A percentile compares a stretch with the other conserved stretches of the same genome.
Conservation (phyloP, 2,888 invertebrate species). For the Halictus ligatus region DNA sequence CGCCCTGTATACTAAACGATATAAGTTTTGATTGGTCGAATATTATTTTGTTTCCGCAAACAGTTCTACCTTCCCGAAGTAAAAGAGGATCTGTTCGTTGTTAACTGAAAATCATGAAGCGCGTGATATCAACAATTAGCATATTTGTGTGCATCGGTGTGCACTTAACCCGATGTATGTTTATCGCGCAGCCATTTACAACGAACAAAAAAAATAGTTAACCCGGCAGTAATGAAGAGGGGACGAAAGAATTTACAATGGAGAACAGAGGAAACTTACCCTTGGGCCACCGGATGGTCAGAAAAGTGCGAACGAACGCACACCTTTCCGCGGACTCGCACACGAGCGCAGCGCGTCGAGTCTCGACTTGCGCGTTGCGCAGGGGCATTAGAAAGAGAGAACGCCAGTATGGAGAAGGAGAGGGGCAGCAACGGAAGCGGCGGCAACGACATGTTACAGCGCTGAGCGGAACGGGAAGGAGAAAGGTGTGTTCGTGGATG, state of each 20-base stretch:
- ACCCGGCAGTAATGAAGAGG: slow-evolving; percentile 2
- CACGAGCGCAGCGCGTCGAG: neutral
- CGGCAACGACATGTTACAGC: slow-evolving; percentile 24
- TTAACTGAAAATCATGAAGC: neutral
- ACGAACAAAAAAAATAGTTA: neutral
- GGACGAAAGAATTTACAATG: slow-evolving; percentile 27
- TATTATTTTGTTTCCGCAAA: too few relatives aligned
- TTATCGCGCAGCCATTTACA: neutral
- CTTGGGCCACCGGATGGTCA: slow-evolving; percentile 27
- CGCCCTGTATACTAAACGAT: too few relatives aligned
- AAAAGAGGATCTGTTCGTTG: neutral
- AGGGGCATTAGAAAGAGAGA: slow-evolving; percentile 44
- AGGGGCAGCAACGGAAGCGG: slow-evolving; percentile 44
- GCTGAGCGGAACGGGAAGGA: slow-evolving; percentile 38
- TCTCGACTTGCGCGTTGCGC: slow-evolving; percentile 22
- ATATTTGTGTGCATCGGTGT: neutral
- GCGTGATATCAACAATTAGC: neutral
- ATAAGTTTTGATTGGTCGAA: too few relatives aligned
- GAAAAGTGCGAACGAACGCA: slow-evolving; percentile 35
- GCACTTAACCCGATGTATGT: too few relatives aligned
- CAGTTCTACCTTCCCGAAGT: neutral
- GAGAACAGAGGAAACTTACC: slow-evolving; percentile 41
- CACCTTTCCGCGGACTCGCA: neutral
- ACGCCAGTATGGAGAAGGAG: slow-evolving; percentile 19
- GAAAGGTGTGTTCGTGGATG: slow-evolving; percentile 22